Percentiles rank a stretch among this genome's conserved stretches.
These are phyloP conservation scores for Oenanthe oenanthe DNA, from an alignment of 2,113 vertebrate species.

Conservation along the genomic window DNA sequence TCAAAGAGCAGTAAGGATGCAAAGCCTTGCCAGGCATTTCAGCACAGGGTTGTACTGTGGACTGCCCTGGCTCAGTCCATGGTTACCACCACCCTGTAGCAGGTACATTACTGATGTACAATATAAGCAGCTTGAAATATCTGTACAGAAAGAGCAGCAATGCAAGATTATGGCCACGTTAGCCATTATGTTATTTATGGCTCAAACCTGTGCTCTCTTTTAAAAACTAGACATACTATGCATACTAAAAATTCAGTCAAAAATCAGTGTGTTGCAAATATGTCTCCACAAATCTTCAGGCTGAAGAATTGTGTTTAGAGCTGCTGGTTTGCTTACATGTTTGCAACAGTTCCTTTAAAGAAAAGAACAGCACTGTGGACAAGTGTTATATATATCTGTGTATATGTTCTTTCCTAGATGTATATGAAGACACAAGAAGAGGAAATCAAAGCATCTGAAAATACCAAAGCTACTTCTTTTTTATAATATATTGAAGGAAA, in stretches of 20 bases:
- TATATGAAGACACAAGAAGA: neutral
- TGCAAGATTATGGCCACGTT: neutral
- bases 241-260: neutral
- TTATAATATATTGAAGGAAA: neutral
- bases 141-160: neutral
- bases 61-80: neutral
- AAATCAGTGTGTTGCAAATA: neutral
- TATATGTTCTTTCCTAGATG: constrained; percentile 25
- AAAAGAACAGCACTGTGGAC: neutral
- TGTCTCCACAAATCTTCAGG: neutral
- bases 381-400: neutral
- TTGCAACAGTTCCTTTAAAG: neutral
- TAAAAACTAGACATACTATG: neutral
- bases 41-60: neutral
- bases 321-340: neutral
- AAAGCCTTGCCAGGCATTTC: neutral
- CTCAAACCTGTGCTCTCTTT: neutral
- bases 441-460: constrained; percentile 25
- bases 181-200: neutral
- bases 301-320: neutral
- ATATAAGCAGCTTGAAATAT: neutral
- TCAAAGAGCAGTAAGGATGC: neutral
- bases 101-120: neutral
- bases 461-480: neutral
- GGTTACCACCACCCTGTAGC: neutral